phyloP scores from a whole-genome alignment of 2,113 vertebrate genomes.

The Cynocephalus volans region DNA sequence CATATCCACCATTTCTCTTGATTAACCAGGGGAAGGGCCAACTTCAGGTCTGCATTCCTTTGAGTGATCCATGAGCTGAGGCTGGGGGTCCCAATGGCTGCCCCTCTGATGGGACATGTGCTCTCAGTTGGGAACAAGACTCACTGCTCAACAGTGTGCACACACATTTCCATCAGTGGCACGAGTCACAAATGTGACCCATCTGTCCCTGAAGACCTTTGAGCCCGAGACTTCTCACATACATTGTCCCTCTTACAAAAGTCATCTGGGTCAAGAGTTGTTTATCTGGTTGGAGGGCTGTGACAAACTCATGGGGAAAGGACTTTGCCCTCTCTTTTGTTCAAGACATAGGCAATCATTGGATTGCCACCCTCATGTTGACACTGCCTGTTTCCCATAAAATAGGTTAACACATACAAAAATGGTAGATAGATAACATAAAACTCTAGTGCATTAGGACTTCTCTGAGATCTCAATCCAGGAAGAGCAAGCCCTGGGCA shows the following conservation, averaged over 20 bases:
- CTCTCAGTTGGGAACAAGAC: neutral
- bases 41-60: neutral
- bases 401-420: neutral
- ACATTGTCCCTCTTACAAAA: neutral
- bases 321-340: neutral
- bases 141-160: rapidly evolving
- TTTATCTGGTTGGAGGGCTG: neutral
- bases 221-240: neutral
- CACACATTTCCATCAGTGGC: rapidly evolving
- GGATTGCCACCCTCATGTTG: neutral
- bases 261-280: neutral
- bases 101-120: rapidly evolving
- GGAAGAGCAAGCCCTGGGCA: neutral
- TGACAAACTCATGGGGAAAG: neutral
- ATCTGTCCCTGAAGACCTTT: neutral
- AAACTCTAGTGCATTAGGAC: neutral
- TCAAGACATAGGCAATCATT: neutral
- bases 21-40: neutral
- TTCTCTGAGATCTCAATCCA: neutral
- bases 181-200: neutral
- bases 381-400: neutral
- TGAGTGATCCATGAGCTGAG: neutral
- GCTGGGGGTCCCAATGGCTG: neutral
- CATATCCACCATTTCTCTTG: neutral
- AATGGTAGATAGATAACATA: slow-evolving; percentile 13